Conservation (phyloP, 1,140 invertebrate species). For the Euwallacea fornicatus region DNA sequence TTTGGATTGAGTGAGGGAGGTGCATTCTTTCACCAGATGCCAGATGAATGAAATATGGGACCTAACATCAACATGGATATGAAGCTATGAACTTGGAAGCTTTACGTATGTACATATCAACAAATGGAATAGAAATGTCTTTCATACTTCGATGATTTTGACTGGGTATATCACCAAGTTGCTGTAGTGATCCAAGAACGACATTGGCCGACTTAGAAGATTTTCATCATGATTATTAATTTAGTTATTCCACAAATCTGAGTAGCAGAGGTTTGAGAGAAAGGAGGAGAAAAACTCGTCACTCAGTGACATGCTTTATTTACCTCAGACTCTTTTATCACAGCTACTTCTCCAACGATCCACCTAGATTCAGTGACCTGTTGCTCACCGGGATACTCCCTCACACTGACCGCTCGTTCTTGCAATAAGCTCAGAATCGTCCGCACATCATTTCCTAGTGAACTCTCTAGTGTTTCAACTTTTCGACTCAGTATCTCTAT, state of each 20-base stretch:
- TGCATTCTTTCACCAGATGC: too few relatives aligned
- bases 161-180: too few relatives aligned
- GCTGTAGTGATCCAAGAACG: too few relatives aligned
- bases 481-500: slow-evolving; percentile 68
- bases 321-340: slow-evolving; percentile 37
- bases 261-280: too few relatives aligned
- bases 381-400: background rate
- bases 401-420: slow-evolving; percentile 47
- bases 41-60: background rate
- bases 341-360: slow-evolving; percentile 19
- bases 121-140: too few relatives aligned
- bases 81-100: too few relatives aligned
- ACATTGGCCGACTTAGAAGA: too few relatives aligned
- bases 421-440: slow-evolving; percentile 68
- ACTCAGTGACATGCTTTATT: slow-evolving; percentile 3
- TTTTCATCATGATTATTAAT: too few relatives aligned
- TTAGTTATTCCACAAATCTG: too few relatives aligned
- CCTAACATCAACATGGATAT: background rate
- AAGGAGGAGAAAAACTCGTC: background rate
- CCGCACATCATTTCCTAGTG: slow-evolving; percentile 67
- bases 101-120: too few relatives aligned
- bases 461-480: slow-evolving; percentile 64
- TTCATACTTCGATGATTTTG: too few relatives aligned
- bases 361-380: background rate
- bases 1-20: too few relatives aligned